phyloP scores from a whole-genome alignment of 92 coral and sea anemone species.

The Anthopleura xanthogrammica region DNA sequence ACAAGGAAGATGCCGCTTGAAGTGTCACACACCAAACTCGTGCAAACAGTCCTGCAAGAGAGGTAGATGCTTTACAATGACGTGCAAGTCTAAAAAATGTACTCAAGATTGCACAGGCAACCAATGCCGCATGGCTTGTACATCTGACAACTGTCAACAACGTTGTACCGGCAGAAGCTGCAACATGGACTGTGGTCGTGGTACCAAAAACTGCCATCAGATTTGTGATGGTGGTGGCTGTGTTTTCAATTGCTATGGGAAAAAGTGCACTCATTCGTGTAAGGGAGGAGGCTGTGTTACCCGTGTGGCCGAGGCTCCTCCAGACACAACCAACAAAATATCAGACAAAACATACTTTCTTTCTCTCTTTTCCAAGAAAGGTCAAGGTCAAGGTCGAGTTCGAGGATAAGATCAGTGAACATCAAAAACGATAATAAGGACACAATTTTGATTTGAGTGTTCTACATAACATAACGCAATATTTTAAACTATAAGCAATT shows the following conservation, averaged over 20 bases:
- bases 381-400: too few species aligned
- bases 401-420: background rate
- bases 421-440: background rate
- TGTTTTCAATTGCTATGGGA: constrained; percentile 43
- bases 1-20: constrained; percentile 52
- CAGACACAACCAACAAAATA: background rate
- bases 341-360: constrained; percentile 30
- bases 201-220: constrained; percentile 52
- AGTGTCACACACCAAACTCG: constrained; percentile 39
- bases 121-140: constrained; percentile 58
- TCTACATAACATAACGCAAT: too few species aligned
- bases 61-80: constrained; percentile 46
- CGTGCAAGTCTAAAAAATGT: constrained; percentile 54
- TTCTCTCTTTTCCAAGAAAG: constrained; percentile 23
- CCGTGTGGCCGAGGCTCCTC: constrained; percentile 15
- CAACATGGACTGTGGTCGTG: constrained; percentile 42
- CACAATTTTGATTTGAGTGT: too few species aligned
- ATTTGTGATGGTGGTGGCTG: constrained; percentile 58
- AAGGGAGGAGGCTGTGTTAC: constrained; percentile 53
- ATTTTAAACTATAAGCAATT: too few species aligned
- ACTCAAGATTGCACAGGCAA: constrained; percentile 49
- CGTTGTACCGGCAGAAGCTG: constrained; percentile 58
- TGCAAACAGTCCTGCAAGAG: constrained; percentile 55
- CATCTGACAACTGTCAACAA: constrained; percentile 53
- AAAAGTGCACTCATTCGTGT: constrained; percentile 54